A percentile compares a stretch with the other conserved stretches of the same genome.
These are phyloP conservation scores for Yponomeuta evonymella DNA, from an alignment of 2,888 invertebrate species.

Conservation along the genomic window DNA sequence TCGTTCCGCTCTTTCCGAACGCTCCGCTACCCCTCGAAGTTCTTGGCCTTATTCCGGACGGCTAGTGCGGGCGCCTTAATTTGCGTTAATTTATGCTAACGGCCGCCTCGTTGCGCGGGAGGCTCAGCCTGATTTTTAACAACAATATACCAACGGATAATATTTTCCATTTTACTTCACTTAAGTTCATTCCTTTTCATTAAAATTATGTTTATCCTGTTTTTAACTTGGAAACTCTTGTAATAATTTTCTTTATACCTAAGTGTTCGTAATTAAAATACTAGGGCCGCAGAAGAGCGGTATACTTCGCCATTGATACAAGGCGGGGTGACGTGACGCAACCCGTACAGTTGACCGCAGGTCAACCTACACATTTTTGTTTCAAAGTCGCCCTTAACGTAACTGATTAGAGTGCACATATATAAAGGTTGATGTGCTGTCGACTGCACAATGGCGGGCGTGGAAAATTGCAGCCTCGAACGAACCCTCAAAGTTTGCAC, in stretches of 20 bases:
- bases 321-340: background rate
- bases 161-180: constrained; percentile 2
- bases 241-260: background rate
- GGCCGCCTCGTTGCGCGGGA: background rate
- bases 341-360: background rate
- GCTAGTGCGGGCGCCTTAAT: constrained; percentile 33
- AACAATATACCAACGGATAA: background rate
- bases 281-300: background rate
- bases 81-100: constrained; percentile 40
- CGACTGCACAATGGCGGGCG: background rate
- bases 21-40: too few species aligned
- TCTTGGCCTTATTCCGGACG: background rate
- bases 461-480: background rate
- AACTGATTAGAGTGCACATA: too few species aligned
- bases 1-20: too few species aligned
- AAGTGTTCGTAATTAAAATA: background rate
- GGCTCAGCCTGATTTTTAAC: background rate
- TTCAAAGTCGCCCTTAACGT: too few species aligned
- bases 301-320: background rate
- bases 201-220: background rate
- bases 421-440: too few species aligned
- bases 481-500: background rate
- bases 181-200: background rate
- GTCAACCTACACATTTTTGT: too few species aligned
- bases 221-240: background rate